Base-by-base conservation (phyloP, 2,888 invertebrate genomes). In the Tetheella fluctuosa region DNA sequence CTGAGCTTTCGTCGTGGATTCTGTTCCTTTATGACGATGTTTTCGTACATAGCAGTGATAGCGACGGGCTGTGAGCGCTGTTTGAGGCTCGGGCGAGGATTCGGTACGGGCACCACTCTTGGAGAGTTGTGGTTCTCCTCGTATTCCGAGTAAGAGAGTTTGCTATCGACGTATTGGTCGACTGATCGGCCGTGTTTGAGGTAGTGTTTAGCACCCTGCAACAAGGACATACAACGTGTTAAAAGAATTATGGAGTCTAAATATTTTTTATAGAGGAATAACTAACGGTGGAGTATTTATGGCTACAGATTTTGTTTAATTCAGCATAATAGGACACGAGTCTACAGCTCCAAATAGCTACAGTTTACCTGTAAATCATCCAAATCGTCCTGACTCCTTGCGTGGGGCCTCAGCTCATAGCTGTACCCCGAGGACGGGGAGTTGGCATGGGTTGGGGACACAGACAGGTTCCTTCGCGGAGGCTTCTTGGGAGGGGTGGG, bases 401-500 rank as follows among this genome's bases (percentile, higher is more conserved):
- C 95, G 69, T 93, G 93, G 70, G 95, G 95, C 70, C 96, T 94
- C 77, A 94, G 89, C 84, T 95, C 95, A 83, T 95, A 95, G 81
- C 90, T 90, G 83, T 93, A 92, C 67, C 90, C 92, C 59, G 91
- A 91, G 59, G 93, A 92, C 48, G 92, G 91, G 61, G 91, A 91
- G 78, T 94, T 94, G 64, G 94, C 94, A 81, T 97, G 97, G 30
- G 97, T 97, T 25, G 97, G 97, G 20, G 97, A 97, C 64, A 97
- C 96, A 15, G 97, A 97, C 60, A 97, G 94, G 86, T 97, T 97
- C 71, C 97, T 94, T 58, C 98, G 94, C 2, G 98, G 98, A 65
- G 98, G 97, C 88, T 98, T 98, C 92, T 97, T 97, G 55, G 97
- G 97, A 60, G 97, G 97, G 60, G 96, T 97, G 58, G 96, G 96